phyloP scores from a whole-genome alignment of 2,113 vertebrate genomes.

The Mandrillus leucophaeus region DNA sequence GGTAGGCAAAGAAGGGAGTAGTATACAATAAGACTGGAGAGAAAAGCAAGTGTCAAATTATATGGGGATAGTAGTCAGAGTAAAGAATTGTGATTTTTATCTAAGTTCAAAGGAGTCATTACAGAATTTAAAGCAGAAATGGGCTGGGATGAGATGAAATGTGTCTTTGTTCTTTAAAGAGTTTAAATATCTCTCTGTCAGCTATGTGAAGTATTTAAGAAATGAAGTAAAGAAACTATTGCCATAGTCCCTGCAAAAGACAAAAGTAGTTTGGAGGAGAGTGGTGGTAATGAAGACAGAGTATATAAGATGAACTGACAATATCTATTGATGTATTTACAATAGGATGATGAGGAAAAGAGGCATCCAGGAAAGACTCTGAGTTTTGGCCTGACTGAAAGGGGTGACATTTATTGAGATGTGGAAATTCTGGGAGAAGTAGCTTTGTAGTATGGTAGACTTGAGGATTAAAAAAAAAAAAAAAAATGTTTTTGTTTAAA shows the following conservation, averaged over 20 bases:
- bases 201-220: neutral
- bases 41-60: neutral
- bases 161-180: neutral
- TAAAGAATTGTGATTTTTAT: constrained; percentile 16
- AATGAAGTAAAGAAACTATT: neutral
- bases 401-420: neutral
- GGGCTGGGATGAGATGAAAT: neutral
- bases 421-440: neutral
- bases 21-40: neutral
- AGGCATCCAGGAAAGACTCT: neutral
- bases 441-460: neutral
- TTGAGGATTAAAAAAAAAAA: neutral
- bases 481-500: neutral
- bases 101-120: neutral
- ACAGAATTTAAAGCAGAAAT: neutral
- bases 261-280: neutral
- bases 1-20: neutral
- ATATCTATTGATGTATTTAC: neutral
- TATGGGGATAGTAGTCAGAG: neutral
- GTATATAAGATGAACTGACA: neutral
- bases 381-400: neutral
- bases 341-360: neutral
- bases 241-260: neutral
- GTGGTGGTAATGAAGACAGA: neutral
- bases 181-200: neutral